Evolutionary conservation across 2,888 invertebrate species (phyloP), one percentile per base, ranked within the genome.

Genomic region (Nemotelus pantherinus): DNA sequence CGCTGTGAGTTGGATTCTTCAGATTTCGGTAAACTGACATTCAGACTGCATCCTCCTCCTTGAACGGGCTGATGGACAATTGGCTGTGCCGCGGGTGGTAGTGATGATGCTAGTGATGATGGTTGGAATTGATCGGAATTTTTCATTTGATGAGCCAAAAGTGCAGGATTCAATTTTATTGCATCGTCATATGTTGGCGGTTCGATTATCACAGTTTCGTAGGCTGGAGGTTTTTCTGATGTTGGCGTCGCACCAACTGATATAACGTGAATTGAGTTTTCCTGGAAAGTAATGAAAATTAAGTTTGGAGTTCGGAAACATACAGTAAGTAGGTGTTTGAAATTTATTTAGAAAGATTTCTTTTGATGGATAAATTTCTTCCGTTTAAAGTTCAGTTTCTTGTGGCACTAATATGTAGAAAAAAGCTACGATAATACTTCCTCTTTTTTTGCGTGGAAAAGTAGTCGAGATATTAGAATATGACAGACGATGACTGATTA

Each of bases 141-240:
- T 10, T 44, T 25, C 55, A 55, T 70, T 55, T 41, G 6, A 41
- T 53, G 53, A 53, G 6, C 70, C 3, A 77, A 45, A 10, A 63
- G 47, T n/a, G 58, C 48, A 39, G 92, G 92, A 87, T 90, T 90
- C 80, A 93, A 87, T 85, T 92, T 92, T 83, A 93, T 92, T 67
- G 93, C 93, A 83, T 92, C 92, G 84, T 92, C 92, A 86, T 93
- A 93, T 39, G 91, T 91, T 1, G 93, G 93, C 79, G 92, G 92
- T n/a, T 85, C 84, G 78, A 90, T 90, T 6, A 91, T 90, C 75
- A 92, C 92, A 5, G 91, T 89, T 83, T 92, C 92, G 86, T 93
- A 93, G 85, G 92, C 92, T 2, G 93, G 93, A 53, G 93, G 92
- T 84, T 93, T 93, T 83, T 91, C 91, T 82, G 90, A 89, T 85